phyloP scores from a whole-genome alignment of 1,140 invertebrate genomes.

The Pseudomyrmex cubaensis region DNA sequence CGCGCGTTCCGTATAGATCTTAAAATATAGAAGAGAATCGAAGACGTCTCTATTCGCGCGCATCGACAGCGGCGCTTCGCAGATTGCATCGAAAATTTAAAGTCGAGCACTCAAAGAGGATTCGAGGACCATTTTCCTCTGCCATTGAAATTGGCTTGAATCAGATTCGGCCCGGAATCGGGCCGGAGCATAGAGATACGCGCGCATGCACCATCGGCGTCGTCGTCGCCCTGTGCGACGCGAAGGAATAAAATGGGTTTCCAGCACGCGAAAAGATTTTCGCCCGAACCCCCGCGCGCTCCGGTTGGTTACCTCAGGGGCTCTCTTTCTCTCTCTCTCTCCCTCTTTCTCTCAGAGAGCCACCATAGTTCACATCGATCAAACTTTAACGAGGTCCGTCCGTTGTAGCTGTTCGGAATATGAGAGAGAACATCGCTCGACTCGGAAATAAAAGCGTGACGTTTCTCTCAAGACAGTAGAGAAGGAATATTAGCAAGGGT shows the following conservation, averaged over 20 bases:
- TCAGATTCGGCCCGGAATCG: conserved; percentile 58
- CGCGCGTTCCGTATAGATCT: not conserved
- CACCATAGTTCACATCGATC: conserved; percentile 58
- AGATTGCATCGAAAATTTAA: conserved; percentile 73
- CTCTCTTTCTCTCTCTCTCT: conserved; percentile 1
- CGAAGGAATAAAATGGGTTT: conserved; percentile 59
- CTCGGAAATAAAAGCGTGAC: not conserved
- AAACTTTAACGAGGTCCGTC: conserved; percentile 46
- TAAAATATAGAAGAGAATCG: conserved; percentile 59
- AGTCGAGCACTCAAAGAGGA: conserved; percentile 63
- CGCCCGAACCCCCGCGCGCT: not conserved
- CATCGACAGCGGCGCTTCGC: conserved; percentile 30
- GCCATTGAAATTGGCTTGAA: conserved; percentile 68
- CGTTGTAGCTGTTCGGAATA: conserved; percentile 33
- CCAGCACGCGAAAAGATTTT: conserved; percentile 58
- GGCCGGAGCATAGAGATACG: conserved; percentile 45
- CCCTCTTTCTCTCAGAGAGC: not conserved
- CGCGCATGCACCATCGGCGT: conserved; percentile 8
- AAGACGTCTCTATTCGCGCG: not conserved
- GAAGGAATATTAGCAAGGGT: not conserved
- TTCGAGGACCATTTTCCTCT: conserved; percentile 63
- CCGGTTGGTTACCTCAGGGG: conserved; percentile 9
- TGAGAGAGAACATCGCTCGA: not conserved
- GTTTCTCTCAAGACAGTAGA: not conserved
- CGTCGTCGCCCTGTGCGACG: not conserved